These are phyloP conservation scores for Phragmatobia fuliginosa DNA, from an alignment of 2,888 invertebrate genomes.

Conservation along the genomic window DNA sequence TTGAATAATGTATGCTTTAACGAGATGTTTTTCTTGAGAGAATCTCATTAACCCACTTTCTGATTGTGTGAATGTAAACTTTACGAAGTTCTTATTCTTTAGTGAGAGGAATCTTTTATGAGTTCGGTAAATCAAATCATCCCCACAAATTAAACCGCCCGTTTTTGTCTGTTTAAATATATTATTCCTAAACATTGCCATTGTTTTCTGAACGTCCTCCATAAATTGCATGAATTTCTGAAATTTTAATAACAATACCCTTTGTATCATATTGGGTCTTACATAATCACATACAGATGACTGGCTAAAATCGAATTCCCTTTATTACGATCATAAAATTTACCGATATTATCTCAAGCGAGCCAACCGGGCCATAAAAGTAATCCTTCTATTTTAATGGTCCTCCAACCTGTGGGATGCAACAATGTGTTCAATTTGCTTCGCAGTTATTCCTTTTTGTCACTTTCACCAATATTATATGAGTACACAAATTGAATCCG, in stretches of 20 bases:
- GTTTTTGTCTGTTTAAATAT: conserved; percentile 39
- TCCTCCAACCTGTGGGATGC: conserved; percentile 80
- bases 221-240: conserved; percentile 20
- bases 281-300: conserved; percentile 80
- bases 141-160: conserved; percentile 58
- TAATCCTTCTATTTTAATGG: conserved; percentile 85
- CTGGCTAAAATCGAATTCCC: conserved; percentile 83
- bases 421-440: conserved; percentile 79
- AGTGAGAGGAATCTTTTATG: conserved; percentile 76
- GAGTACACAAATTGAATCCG: conserved; percentile 58
- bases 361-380: conserved; percentile 82
- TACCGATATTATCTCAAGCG: conserved; percentile 84
- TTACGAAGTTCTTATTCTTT: conserved; percentile 79
- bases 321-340: conserved; percentile 84
- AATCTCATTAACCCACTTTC: conserved; percentile 86
- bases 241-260: conserved; percentile 47
- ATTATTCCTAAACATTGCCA: conserved; percentile 30
- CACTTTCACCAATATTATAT: conserved; percentile 55
- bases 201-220: conserved; percentile 32
- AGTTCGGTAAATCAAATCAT: conserved; percentile 76
- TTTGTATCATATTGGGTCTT: conserved; percentile 62
- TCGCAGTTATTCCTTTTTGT: conserved; percentile 56
- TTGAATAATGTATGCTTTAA: conserved; percentile 86
- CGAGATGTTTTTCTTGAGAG: conserved; percentile 86
- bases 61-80: conserved; percentile 85